phyloP scores from a whole-genome alignment of 1,140 invertebrate species.

The Bradysia coprophila region DNA sequence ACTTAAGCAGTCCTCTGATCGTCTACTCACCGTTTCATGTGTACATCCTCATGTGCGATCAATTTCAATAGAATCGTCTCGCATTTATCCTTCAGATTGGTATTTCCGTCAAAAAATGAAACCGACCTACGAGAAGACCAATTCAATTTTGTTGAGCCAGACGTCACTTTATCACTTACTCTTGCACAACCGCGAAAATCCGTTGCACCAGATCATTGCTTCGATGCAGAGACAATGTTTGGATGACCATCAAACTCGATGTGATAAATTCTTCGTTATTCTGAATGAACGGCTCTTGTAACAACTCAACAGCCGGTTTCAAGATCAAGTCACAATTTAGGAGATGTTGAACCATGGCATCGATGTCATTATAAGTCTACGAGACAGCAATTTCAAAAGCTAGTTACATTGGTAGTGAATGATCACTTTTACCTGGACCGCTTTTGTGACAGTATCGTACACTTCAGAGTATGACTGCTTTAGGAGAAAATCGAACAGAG shows the following conservation, averaged over 20 bases:
- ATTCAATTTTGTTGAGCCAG: no score
- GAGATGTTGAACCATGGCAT: no score
- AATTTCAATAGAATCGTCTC: slow-evolving; percentile 8
- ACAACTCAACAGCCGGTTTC: not conserved
- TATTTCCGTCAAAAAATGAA: slow-evolving; percentile 1
- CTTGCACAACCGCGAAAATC: not conserved
- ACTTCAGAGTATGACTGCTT: not conserved
- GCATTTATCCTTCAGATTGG: slow-evolving; percentile 4
- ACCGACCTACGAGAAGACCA: no score
- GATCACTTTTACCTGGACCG: no score
- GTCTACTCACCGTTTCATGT: slow-evolving; percentile 1
- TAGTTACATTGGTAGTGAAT: no score
- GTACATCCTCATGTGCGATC: slow-evolving; percentile 8
- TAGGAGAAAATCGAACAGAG: not conserved
- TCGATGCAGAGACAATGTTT: not conserved
- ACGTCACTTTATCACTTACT: not conserved
- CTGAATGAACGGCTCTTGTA: not conserved
- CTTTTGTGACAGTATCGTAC: no score
- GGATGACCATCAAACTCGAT: not conserved
- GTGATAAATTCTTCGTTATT: not conserved
- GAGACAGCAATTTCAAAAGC: no score
- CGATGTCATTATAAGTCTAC: no score
- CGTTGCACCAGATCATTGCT: not conserved
- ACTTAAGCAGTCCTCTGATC: no score
- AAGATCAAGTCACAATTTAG: not conserved